A percentile compares a stretch with the other conserved stretches of the same genome.
These are phyloP conservation scores for Liasis olivaceus DNA, from an alignment of 2,797 vertebrate genomes.

Conservation along the genomic window DNA sequence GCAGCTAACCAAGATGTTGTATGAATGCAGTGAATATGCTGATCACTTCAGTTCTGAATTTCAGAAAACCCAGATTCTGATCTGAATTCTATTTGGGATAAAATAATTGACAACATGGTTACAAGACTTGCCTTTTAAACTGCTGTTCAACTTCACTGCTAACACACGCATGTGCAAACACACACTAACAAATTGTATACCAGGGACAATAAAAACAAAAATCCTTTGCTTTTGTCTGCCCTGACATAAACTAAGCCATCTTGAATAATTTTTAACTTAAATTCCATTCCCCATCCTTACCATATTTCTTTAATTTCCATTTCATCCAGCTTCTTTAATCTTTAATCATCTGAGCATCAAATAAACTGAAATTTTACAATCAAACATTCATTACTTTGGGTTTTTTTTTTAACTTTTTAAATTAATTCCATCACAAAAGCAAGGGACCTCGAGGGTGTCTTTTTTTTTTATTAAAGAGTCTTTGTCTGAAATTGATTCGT, in stretches of 20 bases:
- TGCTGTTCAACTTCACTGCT: background rate
- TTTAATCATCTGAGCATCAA: background rate
- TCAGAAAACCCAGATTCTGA: background rate
- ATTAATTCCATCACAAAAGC: constrained; percentile 8
- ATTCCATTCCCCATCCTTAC: background rate
- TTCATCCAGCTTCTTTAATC: background rate
- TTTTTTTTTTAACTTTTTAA: constrained; percentile 55
- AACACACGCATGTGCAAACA: background rate
- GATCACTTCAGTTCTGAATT: background rate
- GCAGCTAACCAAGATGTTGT: background rate
- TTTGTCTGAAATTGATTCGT: background rate
- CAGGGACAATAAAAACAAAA: background rate
- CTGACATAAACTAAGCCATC: background rate
- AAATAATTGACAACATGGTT: background rate
- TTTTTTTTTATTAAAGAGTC: constrained; percentile 35
- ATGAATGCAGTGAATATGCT: background rate
- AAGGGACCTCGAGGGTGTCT: background rate
- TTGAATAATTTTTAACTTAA: background rate
- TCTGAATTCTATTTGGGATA: background rate
- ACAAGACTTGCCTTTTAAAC: background rate
- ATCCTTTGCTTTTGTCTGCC: background rate
- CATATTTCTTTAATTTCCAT: background rate
- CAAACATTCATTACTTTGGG: constrained; percentile 45
- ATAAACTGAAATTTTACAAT: constrained; percentile 24
- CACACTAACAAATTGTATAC: background rate